These are phyloP conservation scores for Hipparchia semele DNA, from an alignment of 2,888 invertebrate genomes.

Conservation along the genomic window DNA sequence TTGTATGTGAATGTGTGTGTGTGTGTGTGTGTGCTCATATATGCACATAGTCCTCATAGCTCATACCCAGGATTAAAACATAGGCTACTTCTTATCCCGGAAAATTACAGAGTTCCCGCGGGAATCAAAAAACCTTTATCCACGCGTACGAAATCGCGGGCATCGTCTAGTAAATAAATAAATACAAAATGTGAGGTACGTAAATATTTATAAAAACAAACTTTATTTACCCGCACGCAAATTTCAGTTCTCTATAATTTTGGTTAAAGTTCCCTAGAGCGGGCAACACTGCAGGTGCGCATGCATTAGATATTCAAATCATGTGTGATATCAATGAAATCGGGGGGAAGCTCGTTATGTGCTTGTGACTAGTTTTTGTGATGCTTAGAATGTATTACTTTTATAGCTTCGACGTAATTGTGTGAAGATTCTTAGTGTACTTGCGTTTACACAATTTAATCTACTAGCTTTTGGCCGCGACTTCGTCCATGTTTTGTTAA, in stretches of 20 bases:
- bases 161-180: too few relatives aligned
- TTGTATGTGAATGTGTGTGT: too few relatives aligned
- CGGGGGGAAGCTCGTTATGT: slow-evolving; percentile 21
- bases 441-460: not conserved
- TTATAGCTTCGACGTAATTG: slow-evolving; percentile 20
- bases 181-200: too few relatives aligned
- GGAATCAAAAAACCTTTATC: too few relatives aligned
- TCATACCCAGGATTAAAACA: too few relatives aligned
- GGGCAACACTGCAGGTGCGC: slow-evolving; percentile 16
- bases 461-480: not conserved
- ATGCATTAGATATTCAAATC: slow-evolving; percentile 35
- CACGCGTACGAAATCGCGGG: too few relatives aligned
- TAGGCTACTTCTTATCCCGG: too few relatives aligned
- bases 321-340: slow-evolving; percentile 27
- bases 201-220: too few relatives aligned
- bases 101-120: too few relatives aligned
- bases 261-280: not conserved
- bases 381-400: slow-evolving; percentile 22
- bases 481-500: too few relatives aligned
- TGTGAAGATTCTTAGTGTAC: not conserved
- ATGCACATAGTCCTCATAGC: too few relatives aligned
- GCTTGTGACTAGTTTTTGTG: slow-evolving; percentile 22
- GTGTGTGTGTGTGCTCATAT: too few relatives aligned
- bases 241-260: not conserved
- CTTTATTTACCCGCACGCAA: not conserved